These are phyloP conservation scores for Panopea generosa DNA, from an alignment of 2,888 invertebrate species.

Conservation along the genomic window DNA sequence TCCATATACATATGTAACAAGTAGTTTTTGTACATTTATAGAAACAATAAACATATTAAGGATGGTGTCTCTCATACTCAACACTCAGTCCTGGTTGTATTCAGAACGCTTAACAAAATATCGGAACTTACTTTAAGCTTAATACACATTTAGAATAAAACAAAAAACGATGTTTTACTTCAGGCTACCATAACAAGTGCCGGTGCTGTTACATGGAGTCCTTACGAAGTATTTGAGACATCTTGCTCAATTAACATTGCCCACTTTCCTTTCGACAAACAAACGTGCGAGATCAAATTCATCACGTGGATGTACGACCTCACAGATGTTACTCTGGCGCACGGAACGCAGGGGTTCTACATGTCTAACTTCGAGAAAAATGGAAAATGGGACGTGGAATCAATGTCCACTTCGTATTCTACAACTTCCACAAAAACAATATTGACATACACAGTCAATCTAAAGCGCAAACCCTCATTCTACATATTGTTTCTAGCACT, in stretches of 20 bases:
- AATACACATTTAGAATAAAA: too few species aligned
- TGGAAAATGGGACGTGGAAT: conserved; percentile 53
- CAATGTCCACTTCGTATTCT: conserved; percentile 42
- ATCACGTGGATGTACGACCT: conserved; percentile 55
- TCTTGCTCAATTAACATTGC: conserved; percentile 60
- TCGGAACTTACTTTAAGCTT: too few species aligned
- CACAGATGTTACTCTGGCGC: conserved; percentile 26
- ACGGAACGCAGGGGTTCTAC: conserved; percentile 51
- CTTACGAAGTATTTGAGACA: conserved; percentile 65
- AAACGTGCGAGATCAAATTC: conserved; percentile 61
- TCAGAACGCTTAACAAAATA: too few species aligned
- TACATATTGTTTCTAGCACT: conserved; percentile 54
- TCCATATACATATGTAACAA: too few species aligned
- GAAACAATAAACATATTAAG: too few species aligned
- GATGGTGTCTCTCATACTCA: too few species aligned
- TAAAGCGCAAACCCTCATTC: conserved; percentile 51
- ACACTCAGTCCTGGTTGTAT: too few species aligned
- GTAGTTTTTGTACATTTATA: too few species aligned
- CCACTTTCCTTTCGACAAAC: conserved; percentile 66
- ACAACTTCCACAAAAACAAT: conserved; percentile 37
- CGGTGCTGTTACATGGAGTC: conserved; percentile 60
- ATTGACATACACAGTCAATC: conserved; percentile 42
- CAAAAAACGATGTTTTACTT: not conserved
- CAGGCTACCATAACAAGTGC: conserved; percentile 32
- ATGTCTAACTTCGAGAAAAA: conserved; percentile 59